Base-by-base conservation (phyloP, 2,797 vertebrate species). In the Tauraco hartlaubi region DNA sequence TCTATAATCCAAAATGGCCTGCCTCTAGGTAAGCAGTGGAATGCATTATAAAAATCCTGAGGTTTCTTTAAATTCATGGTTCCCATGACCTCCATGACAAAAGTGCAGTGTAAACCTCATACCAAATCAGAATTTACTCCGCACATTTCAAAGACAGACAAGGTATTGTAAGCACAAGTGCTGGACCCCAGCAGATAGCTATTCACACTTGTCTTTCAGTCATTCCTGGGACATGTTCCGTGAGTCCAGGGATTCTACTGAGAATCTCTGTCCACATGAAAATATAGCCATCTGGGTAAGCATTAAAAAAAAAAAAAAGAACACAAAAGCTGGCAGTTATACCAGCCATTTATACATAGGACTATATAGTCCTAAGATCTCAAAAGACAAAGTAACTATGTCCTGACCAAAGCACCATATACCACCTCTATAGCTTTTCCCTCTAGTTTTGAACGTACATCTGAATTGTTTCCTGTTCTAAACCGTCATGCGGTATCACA, bases 371-470 rank as follows among this genome's bases (percentile, higher is more conserved):
- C 85, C 41, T 31, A 41, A 43, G 3, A 58, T 37, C 28, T 85
- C 58, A 81, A 71, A 80, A 44, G 19, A 58, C 19, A 33, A 44
- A 94, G 18, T 33, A 49, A 23, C 22, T 6, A 0, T 9, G 52
- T 20, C 25, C 51, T 52, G 51, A 62, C 62, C 62, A 48, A 44
- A 72, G 73, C 44, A 46, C 13, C 43, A 39, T 2, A 16, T 48
- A 12, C 16, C 3, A 8, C 10, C 16, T 33, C 63, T 33, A 15
- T 0, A 55, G 9, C 17, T 44, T 85, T 69, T 44, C 23, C n/a
- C 25, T 67, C 20, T 10, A 6, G 26, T 35, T 72, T 31, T 29
- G 44, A 58, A 25, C 0, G 1, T 19, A 6, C 5, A 31, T 7
- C 5, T 52, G 44, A 26, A 49, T 31, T 71, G 20, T 52, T 74